Base-by-base conservation (phyloP, 2,888 invertebrate genomes). In the Silvanus unidentatus region DNA sequence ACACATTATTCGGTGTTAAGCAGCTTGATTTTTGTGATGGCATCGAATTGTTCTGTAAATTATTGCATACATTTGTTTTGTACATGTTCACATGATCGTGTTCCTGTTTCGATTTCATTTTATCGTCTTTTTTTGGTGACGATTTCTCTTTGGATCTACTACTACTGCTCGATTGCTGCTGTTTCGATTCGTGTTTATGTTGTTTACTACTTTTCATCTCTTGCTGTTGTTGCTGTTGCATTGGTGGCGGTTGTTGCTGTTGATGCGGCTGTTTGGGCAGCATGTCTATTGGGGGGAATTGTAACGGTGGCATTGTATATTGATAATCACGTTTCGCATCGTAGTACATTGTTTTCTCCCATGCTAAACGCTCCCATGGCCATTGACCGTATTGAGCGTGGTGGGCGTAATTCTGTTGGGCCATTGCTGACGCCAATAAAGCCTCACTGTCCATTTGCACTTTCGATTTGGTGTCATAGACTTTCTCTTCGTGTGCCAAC, bases 321-420 rank as follows among this genome's bases (percentile, higher is more conserved):
- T 65, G 60, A 47, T 66, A 69, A 15, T 69, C 67, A n/a, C 63
- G 53, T 48, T 68, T 67, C 1, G 73, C 73, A 54, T 84, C 82
- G 64, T 81, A 69, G 58, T 79, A 80, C 22, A 68, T 55, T 47
- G 73, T 76, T 53, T 79, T 79, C 42, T 78, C 77, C 78, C 80
- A 79, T 0, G 77, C 75, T 41, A 78, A 60, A 15, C 77, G 64
- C 52, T 79, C 78, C 79, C 80, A 80, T 16, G 69, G 76, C 62
- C 82, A 80, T 76, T 82, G 82, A 57, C 78, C 78, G 55, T 82
- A 83, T 59, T 82, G 82, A 6, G 68, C 66, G 40, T 63, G 65
- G 2, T 44, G 10, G 59, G 83, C 84, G 60, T 83, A 84, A 1
- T 61, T 60, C 42, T 82, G 81, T 40, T 82, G 76, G 56, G 82